Percentiles rank a stretch among this genome's conserved stretches.
Conservation (phyloP, 2,113 vertebrate genomes). For the Pyrgilauda ruficollis region DNA sequence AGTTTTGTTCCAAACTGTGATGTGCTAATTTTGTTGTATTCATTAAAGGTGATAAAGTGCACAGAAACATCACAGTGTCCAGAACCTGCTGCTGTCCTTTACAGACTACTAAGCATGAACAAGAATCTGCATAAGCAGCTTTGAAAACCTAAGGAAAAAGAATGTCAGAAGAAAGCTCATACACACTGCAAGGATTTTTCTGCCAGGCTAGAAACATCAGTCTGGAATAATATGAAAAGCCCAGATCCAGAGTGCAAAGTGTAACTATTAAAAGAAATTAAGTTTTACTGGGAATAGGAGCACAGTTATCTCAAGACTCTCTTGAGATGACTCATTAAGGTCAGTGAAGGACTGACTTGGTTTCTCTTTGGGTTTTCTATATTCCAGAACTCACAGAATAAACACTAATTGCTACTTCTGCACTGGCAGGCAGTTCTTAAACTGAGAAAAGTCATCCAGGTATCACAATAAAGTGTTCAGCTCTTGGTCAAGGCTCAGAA, state of each 20-base stretch:
- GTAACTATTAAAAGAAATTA: background rate
- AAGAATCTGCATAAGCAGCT: background rate
- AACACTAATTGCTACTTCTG: background rate
- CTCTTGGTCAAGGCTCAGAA: background rate
- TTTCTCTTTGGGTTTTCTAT: background rate
- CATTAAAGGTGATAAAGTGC: background rate
- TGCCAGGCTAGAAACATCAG: background rate
- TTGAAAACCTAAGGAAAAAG: background rate
- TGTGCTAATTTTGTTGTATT: background rate
- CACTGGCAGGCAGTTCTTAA: background rate
- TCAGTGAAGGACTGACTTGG: background rate
- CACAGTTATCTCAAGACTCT: background rate
- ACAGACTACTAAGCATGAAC: background rate
- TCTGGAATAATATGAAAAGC: background rate
- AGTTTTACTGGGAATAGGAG: background rate
- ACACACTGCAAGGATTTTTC: background rate
- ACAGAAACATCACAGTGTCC: background rate
- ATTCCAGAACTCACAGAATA: background rate
- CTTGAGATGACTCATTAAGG: background rate
- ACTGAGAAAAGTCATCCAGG: background rate
- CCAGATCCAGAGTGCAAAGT: background rate
- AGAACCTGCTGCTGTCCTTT: background rate
- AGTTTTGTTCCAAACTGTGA: background rate
- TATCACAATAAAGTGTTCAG: background rate
- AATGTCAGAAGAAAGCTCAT: background rate